Conservation (phyloP, 2,797 vertebrate genomes). For the Parotocinclus haroldoi region DNA sequence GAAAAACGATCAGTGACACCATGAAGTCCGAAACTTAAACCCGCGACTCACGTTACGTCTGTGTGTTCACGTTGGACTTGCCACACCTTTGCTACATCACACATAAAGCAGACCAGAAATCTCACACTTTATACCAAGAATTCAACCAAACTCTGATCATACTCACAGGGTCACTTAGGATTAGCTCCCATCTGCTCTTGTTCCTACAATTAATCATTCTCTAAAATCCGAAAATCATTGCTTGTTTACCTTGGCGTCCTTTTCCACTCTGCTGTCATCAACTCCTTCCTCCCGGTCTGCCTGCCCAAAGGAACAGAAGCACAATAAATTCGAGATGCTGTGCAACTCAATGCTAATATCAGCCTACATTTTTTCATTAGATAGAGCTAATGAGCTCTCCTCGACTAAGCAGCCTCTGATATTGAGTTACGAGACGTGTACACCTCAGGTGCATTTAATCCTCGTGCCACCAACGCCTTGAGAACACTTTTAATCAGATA, state of each 20-base stretch:
- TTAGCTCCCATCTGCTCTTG: not conserved
- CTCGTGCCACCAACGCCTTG: slow-evolving; percentile 11
- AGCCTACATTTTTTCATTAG: slow-evolving; percentile 14
- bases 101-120: not conserved
- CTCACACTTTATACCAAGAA: too few relatives aligned
- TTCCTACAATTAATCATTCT: not conserved
- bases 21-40: slow-evolving; percentile 27
- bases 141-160: too few relatives aligned
- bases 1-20: slow-evolving; percentile 45
- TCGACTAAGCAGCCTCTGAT: slow-evolving; percentile 27
- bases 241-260: slow-evolving; percentile 86
- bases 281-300: slow-evolving; percentile 38
- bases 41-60: slow-evolving; percentile 18
- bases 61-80: slow-evolving; percentile 19
- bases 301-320: slow-evolving; percentile 25
- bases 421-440: slow-evolving; percentile 37
- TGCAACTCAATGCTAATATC: slow-evolving; percentile 18
- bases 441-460: slow-evolving; percentile 36
- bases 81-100: not conserved
- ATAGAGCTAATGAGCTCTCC: slow-evolving; percentile 28
- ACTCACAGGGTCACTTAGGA: too few relatives aligned
- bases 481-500: slow-evolving; percentile 55
- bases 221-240: not conserved
- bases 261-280: slow-evolving; percentile 66
- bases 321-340: slow-evolving; percentile 22